Evolutionary conservation across 2,113 vertebrate species (phyloP).

Genomic region (Xiphias gladius): DNA sequence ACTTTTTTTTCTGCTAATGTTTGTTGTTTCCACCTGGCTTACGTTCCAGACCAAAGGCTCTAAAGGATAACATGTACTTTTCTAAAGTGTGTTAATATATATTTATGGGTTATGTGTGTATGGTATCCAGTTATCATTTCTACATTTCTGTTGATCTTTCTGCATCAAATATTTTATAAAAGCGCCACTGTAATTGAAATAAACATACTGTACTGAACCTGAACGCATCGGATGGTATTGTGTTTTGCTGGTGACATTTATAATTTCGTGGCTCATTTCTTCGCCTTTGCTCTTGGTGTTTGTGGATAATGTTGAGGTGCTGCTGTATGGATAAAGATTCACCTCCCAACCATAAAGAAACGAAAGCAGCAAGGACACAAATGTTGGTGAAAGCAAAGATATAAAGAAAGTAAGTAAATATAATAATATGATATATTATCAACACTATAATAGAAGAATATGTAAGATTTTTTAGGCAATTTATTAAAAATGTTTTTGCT

Average conservation of each 20-base stretch:
- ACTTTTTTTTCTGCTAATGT: slow-evolving; percentile 57
- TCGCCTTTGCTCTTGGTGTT: background rate
- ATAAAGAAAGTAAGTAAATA: background rate
- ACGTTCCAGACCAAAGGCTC: slow-evolving; percentile 77
- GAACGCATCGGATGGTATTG: slow-evolving; percentile 8
- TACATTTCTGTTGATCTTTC: slow-evolving; percentile 79
- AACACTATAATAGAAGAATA: too few species aligned
- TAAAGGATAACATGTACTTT: slow-evolving; percentile 67
- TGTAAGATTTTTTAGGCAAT: too few species aligned
- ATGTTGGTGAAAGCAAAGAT: background rate
- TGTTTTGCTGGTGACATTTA: slow-evolving; percentile 13
- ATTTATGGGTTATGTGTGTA: slow-evolving; percentile 75
- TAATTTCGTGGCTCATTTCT: background rate
- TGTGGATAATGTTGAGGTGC: background rate
- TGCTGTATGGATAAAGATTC: too few species aligned
- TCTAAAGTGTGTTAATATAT: slow-evolving; percentile 76
- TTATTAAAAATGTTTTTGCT: too few species aligned
- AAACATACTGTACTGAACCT: slow-evolving; percentile 64
- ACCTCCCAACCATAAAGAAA: background rate
- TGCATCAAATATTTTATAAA: slow-evolving; percentile 83
- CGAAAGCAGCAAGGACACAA: too few species aligned
- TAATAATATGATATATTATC: too few species aligned
- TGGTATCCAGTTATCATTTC: slow-evolving; percentile 71
- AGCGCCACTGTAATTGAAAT: slow-evolving; percentile 75
- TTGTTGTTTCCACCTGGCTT: slow-evolving; percentile 59